Conservation (phyloP, 2,797 vertebrate genomes). For the Leptoclinus maculatus region DNA sequence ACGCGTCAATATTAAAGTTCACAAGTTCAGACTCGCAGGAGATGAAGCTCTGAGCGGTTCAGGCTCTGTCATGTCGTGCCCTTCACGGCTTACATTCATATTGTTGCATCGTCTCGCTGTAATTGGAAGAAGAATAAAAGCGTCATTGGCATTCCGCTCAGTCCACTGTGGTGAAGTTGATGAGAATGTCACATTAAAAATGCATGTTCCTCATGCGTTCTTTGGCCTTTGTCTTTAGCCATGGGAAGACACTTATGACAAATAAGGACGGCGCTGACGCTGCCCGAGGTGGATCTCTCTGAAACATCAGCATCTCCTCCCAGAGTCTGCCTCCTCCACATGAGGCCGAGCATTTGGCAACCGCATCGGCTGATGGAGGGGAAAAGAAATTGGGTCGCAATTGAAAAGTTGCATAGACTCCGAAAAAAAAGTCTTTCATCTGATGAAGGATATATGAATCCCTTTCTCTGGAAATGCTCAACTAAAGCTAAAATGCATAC, state of each 20-base stretch:
- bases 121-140: slow-evolving; percentile 66
- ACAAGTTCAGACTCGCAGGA: slow-evolving; percentile 35
- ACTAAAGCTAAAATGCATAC: neutral
- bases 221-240: slow-evolving; percentile 79
- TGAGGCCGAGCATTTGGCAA: slow-evolving; percentile 54
- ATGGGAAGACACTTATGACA: slow-evolving; percentile 80
- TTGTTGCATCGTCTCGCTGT: slow-evolving; percentile 48
- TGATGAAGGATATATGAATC: slow-evolving; percentile 13
- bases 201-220: slow-evolving; percentile 78
- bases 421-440: neutral
- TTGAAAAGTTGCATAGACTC: slow-evolving; percentile 10
- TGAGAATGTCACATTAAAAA: slow-evolving; percentile 83
- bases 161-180: slow-evolving; percentile 74
- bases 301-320: slow-evolving; percentile 59
- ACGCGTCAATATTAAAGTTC: slow-evolving; percentile 32
- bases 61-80: slow-evolving; percentile 43
- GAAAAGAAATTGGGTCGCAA: slow-evolving; percentile 48
- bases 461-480: neutral
- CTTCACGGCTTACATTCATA: slow-evolving; percentile 56
- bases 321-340: slow-evolving; percentile 42
- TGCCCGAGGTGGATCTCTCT: slow-evolving; percentile 67
- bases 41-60: slow-evolving; percentile 32
- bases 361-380: slow-evolving; percentile 37
- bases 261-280: slow-evolving; percentile 73
- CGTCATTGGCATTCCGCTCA: slow-evolving; percentile 78